phyloP scores from a whole-genome alignment of 2,888 invertebrate species.

The Oligia latruncula region DNA sequence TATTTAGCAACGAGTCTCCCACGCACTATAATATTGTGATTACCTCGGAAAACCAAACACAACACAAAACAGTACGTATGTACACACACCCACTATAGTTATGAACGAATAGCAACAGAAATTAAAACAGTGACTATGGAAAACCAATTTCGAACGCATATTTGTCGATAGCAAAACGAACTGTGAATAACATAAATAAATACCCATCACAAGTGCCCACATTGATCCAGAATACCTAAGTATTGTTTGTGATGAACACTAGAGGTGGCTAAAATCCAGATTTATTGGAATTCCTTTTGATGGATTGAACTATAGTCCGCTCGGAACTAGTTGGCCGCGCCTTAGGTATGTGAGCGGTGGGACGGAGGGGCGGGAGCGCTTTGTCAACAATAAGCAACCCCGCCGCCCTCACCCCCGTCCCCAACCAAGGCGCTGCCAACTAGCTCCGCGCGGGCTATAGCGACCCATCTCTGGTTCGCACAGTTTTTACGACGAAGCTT shows the following conservation, averaged over 20 bases:
- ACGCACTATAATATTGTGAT: background rate
- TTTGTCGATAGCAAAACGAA: slow-evolving; percentile 3
- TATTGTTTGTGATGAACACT: background rate
- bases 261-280: slow-evolving; percentile 4
- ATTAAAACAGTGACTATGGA: background rate
- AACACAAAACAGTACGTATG: background rate
- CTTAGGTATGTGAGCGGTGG: too few relatives aligned
- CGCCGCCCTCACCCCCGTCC: too few relatives aligned
- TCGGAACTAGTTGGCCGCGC: too few relatives aligned
- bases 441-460: background rate
- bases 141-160: slow-evolving; percentile 4
- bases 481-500: background rate
- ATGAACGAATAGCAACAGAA: background rate
- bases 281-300: slow-evolving; percentile 20
- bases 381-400: too few relatives aligned
- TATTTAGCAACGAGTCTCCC: background rate
- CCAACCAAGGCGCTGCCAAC: too few relatives aligned
- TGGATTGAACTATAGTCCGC: background rate
- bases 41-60: background rate
- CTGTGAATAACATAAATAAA: background rate
- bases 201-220: background rate
- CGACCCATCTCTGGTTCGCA: background rate
- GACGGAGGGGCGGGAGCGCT: too few relatives aligned
- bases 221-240: background rate
- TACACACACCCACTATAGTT: background rate